Evolutionary conservation across 2,797 vertebrate species (phyloP).

Genomic region (Merluccius polli): DNA sequence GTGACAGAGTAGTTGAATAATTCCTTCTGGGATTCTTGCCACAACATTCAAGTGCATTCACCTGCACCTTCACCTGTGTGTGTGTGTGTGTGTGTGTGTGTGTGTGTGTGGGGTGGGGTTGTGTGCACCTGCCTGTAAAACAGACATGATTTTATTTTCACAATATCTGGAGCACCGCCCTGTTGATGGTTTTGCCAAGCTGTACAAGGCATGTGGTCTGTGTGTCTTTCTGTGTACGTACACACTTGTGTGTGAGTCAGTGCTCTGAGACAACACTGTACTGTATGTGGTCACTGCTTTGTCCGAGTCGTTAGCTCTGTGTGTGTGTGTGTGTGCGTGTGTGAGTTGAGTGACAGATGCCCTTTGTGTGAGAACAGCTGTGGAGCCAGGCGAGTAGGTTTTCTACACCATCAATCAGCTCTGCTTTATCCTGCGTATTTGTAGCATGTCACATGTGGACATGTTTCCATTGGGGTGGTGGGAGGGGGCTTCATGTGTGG

Average conservation of each 20-base stretch:
- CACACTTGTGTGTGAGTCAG: background rate
- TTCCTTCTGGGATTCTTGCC: background rate
- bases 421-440: background rate
- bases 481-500: conserved; percentile 3
- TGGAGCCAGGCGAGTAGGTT: background rate
- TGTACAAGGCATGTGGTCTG: background rate
- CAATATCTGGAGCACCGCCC: background rate
- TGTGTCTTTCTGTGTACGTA: background rate
- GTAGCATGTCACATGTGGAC: background rate
- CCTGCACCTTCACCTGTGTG: background rate
- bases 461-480: background rate
- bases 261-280: conserved; percentile 1
- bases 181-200: too few species aligned
- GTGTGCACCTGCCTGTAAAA: background rate
- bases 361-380: background rate
- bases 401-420: background rate
- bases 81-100: background rate
- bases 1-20: too few species aligned
- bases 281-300: background rate
- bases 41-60: too few species aligned
- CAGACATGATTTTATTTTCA: background rate
- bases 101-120: background rate
- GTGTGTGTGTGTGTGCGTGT: background rate
- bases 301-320: background rate
- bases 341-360: background rate